Percentiles rank a stretch among this genome's conserved stretches.
Conservation (phyloP, 2,888 invertebrate species). For the Oscheius myriophilus region DNA sequence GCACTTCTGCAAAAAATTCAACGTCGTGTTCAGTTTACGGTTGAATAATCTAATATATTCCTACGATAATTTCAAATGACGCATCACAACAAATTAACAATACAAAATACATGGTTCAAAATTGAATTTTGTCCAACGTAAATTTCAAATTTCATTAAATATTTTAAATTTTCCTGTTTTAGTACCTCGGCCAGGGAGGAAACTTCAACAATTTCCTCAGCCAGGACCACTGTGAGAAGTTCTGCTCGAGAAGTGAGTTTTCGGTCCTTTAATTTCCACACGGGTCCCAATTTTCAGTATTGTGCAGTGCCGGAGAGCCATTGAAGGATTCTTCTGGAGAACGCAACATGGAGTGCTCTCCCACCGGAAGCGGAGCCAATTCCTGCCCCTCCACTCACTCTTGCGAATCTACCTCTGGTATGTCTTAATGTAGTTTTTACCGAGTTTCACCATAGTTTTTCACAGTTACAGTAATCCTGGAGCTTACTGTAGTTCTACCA, state of each 20-base stretch:
- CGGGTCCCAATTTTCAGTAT: constrained; percentile 48
- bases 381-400: constrained; percentile 68
- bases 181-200: constrained; percentile 69
- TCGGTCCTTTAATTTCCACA: neutral
- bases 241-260: constrained; percentile 68
- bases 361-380: constrained; percentile 67
- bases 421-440: neutral
- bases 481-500: no score
- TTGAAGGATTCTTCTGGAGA: constrained; percentile 70
- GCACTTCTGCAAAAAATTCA: no score
- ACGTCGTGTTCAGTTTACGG: no score
- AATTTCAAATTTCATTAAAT: neutral
- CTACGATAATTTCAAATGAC: neutral
- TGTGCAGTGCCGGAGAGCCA: constrained; percentile 70
- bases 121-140: neutral
- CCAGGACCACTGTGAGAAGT: constrained; percentile 69
- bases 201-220: constrained; percentile 70
- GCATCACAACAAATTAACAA: no score
- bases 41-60: no score
- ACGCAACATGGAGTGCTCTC: constrained; percentile 69
- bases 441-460: no score
- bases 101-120: no score
- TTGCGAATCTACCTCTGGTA: constrained; percentile 67
- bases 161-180: constrained; percentile 5
- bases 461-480: no score